These are phyloP conservation scores for Scolanthus callimorphus DNA, from an alignment of 92 coral and sea anemone genomes.

Conservation along the genomic window DNA sequence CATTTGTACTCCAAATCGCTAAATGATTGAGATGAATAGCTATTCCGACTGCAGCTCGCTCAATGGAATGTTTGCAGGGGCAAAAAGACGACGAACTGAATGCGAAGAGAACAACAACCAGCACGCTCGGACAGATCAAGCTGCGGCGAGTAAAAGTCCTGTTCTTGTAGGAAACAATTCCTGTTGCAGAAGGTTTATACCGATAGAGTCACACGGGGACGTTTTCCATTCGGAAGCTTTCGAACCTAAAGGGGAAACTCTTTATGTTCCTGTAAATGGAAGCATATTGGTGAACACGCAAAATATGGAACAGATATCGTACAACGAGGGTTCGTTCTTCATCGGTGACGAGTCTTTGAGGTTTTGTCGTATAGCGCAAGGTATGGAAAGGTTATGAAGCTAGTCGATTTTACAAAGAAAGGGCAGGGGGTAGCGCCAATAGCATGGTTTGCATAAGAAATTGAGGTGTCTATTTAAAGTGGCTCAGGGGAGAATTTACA, in stretches of 20 bases:
- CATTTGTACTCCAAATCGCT: too few relatives aligned
- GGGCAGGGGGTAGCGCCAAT: neutral
- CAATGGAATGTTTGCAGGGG: neutral
- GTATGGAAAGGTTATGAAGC: constrained; percentile 7
- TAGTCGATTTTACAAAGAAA: neutral
- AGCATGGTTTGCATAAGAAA: too few relatives aligned
- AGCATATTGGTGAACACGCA: constrained; percentile 50
- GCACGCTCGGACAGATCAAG: neutral
- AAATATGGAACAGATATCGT: constrained; percentile 71
- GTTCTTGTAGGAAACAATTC: neutral
- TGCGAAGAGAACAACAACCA: constrained; percentile 2
- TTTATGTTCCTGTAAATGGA: constrained; percentile 40
- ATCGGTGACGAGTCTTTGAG: constrained; percentile 67
- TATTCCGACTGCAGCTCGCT: too few relatives aligned
- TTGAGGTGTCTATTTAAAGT: too few relatives aligned
- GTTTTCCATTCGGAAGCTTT: constrained; percentile 71
- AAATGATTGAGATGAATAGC: too few relatives aligned
- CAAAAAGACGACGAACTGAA: constrained; percentile 1
- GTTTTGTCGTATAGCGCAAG: constrained; percentile 61
- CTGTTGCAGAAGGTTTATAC: constrained; percentile 44
- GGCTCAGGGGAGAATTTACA: too few relatives aligned
- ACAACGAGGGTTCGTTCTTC: constrained; percentile 71
- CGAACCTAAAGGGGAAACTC: constrained; percentile 71
- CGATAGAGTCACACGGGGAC: constrained; percentile 23
- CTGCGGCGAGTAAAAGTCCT: neutral